Percentiles rank a stretch among this genome's conserved stretches.
Conservation (phyloP, 2,797 vertebrate genomes). For the Syngnathus acus region DNA sequence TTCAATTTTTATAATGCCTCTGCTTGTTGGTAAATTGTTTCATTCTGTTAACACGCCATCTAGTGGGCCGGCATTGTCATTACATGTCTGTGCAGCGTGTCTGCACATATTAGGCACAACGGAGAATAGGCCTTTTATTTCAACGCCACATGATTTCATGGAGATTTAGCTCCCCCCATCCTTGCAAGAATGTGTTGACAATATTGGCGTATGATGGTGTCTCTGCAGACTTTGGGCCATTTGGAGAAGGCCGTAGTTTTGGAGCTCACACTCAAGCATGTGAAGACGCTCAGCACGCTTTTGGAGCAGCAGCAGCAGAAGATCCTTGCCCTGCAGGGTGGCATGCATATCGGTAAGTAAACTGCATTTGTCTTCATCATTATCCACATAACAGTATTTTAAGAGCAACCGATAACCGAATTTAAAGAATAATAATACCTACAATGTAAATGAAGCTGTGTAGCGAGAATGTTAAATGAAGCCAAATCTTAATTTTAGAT, state of each 20-base stretch:
- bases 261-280: slow-evolving; percentile 94
- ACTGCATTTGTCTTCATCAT: background rate
- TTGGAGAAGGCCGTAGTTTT: slow-evolving; percentile 98
- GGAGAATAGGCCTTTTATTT: background rate
- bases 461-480: no score
- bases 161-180: background rate
- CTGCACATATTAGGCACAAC: background rate
- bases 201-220: slow-evolving; percentile 14
- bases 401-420: background rate
- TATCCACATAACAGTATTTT: background rate
- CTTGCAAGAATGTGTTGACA: slow-evolving; percentile 42
- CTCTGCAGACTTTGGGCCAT: slow-evolving; percentile 89
- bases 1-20: background rate
- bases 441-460: background rate
- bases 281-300: slow-evolving; percentile 86
- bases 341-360: slow-evolving; percentile 70
- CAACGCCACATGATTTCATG: background rate
- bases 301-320: slow-evolving; percentile 98
- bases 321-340: slow-evolving; percentile 87
- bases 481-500: background rate
- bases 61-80: background rate
- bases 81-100: background rate
- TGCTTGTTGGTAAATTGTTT: background rate
- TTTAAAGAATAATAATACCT: background rate
- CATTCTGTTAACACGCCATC: background rate